A percentile compares a stretch with the other conserved stretches of the same genome.
phyloP scores from a whole-genome alignment of 1,140 invertebrate genomes.

The Trichonephila clavata region DNA sequence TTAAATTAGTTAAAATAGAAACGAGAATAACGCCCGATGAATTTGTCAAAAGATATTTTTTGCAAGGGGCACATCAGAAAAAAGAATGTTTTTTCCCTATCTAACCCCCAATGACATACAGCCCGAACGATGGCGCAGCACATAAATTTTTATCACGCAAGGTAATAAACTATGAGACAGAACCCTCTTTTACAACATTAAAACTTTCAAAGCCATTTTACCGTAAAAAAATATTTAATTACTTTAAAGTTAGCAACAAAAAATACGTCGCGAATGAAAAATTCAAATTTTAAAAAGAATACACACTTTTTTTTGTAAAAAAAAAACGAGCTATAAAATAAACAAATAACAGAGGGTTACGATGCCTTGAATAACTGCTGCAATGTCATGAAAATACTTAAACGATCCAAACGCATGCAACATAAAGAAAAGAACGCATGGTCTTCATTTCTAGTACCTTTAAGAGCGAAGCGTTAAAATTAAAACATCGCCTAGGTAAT shows the following conservation, averaged over 20 bases:
- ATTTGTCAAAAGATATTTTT: too few relatives aligned
- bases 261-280: not conserved
- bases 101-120: not conserved
- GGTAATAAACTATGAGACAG: not conserved
- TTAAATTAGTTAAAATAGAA: too few relatives aligned
- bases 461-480: slow-evolving; percentile 38
- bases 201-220: not conserved
- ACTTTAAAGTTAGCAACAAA: not conserved
- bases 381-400: not conserved
- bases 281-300: not conserved
- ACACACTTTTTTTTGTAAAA: too few relatives aligned
- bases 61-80: too few relatives aligned
- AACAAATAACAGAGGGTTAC: not conserved
- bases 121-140: not conserved
- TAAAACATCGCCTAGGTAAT: slow-evolving; percentile 48
- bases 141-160: not conserved
- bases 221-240: not conserved
- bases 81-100: too few relatives aligned
- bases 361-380: not conserved
- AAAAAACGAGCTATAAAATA: not conserved
- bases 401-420: not conserved
- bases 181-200: not conserved
- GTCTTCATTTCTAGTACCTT: not conserved
- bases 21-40: too few relatives aligned
- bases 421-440: not conserved